Base-by-base conservation (phyloP, 2,888 invertebrate genomes). In the Nomada goodeniana region DNA sequence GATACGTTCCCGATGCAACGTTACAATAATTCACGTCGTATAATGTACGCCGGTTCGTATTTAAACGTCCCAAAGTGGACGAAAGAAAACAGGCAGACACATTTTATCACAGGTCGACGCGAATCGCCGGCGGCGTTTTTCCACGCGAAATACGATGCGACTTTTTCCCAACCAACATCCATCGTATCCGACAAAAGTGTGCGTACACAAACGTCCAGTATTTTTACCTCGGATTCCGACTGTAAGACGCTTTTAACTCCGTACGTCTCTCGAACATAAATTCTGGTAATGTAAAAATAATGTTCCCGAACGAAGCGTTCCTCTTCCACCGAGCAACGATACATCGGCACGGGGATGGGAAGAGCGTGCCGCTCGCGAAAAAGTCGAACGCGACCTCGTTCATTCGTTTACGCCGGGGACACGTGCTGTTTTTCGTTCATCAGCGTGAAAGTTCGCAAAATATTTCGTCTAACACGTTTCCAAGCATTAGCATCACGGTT, bases 281-380 rank as follows among this genome's bases (percentile, higher is more conserved):
- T 81, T 81, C 73, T 10, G 68, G 81, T 68, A 80, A 80, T 73
- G 80, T 64, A 65, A 53, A 81, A 81, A 69, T 81, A 81, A 81
- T 81, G 74, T 74, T 74, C 81, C 74, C 47, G 64, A 81, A 81
- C 80, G 72, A 60, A 72, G 26, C 23, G 65, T 52, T 61, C 67
- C 55, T 67, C 50, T 61, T 36, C 61, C 71, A 47, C 10, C 61
- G 47, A 69, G 60, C 59, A 59, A 59, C 73, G 80, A 65, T 74
- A 64, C 64, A 50, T 81, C 64, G 36, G 36, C n/a, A 69, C 26
- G 47, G 20, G 10, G 10, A 13, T 36, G 36, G 36, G 36, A 36
- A 36, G 7, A 36, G 42, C 15, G 47, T 36, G 18, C 26, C 42
- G 29, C 42, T 20, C 44, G 29, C 36, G 79, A 20, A 71, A 80